A percentile compares a stretch with the other conserved stretches of the same genome.
phyloP scores from a whole-genome alignment of 2,888 invertebrate genomes.

The Dynastes grantii region DNA sequence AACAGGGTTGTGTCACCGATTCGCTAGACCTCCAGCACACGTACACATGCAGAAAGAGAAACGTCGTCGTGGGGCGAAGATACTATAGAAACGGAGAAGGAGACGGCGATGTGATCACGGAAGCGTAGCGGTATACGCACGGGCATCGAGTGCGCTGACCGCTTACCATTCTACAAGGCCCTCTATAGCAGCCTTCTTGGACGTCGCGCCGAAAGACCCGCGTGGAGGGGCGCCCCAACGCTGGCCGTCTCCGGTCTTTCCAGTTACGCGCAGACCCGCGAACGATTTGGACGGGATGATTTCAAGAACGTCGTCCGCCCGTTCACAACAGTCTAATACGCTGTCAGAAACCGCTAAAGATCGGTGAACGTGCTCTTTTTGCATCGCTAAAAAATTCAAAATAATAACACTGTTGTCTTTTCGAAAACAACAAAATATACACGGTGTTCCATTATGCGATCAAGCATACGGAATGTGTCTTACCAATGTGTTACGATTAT shows the following conservation, averaged over 20 bases:
- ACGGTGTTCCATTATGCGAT: slow-evolving; percentile 45
- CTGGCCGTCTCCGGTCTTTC: slow-evolving; percentile 55
- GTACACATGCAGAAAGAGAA: not conserved
- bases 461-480: slow-evolving; percentile 46
- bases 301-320: slow-evolving; percentile 42
- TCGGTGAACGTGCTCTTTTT: slow-evolving; percentile 38
- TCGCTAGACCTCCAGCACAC: slow-evolving; percentile 3
- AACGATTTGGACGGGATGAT: slow-evolving; percentile 50
- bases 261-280: slow-evolving; percentile 58
- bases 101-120: slow-evolving; percentile 54
- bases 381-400: slow-evolving; percentile 6
- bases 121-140: slow-evolving; percentile 55
- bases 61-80: slow-evolving; percentile 10
- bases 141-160: slow-evolving; percentile 58
- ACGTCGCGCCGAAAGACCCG: slow-evolving; percentile 48
- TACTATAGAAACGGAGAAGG: slow-evolving; percentile 10
- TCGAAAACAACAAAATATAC: slow-evolving; percentile 32
- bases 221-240: slow-evolving; percentile 54
- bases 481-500: slow-evolving; percentile 35
- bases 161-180: slow-evolving; percentile 51
- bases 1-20: slow-evolving; percentile 33
- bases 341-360: slow-evolving; percentile 44
- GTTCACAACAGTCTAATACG: slow-evolving; percentile 43
- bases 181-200: slow-evolving; percentile 48
- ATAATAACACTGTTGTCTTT: slow-evolving; percentile 20